Evolutionary conservation across 2,888 invertebrate genomes (phyloP).

Genomic region (Belgica antarctica): DNA sequence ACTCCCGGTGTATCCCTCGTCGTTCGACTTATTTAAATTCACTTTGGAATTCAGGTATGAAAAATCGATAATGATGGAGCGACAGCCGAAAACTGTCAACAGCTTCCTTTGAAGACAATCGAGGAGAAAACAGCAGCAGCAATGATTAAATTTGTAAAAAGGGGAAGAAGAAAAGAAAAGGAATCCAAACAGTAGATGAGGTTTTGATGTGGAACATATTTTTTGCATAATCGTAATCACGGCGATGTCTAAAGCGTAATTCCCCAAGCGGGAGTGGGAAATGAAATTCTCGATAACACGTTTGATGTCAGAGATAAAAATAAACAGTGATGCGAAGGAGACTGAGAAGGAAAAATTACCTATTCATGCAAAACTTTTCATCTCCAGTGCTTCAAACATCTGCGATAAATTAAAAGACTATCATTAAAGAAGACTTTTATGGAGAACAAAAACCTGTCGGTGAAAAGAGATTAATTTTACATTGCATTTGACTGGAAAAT

Average conservation of each 20-base stretch:
- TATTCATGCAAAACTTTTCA: conserved; percentile 32
- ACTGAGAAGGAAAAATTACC: conserved; percentile 13
- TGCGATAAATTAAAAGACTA: conserved; percentile 35
- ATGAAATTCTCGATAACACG: not conserved
- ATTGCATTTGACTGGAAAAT: conserved; percentile 38
- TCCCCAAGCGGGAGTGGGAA: not conserved
- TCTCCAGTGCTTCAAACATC: not conserved
- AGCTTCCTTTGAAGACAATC: not conserved
- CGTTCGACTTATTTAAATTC: not conserved
- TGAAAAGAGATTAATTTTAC: conserved; percentile 6
- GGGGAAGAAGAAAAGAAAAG: conserved; percentile 24
- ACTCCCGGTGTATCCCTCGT: not conserved
- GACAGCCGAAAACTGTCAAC: conserved; percentile 11
- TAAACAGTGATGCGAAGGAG: not conserved
- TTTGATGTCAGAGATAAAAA: not conserved
- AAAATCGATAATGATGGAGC: conserved; percentile 31
- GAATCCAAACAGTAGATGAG: conserved; percentile 20
- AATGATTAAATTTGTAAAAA: conserved; percentile 28
- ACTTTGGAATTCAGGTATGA: not conserved
- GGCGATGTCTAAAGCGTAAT: not conserved
- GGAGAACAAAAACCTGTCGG: not conserved
- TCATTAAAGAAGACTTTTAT: conserved; percentile 11
- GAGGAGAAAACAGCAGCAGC: not conserved
- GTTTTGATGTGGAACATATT: conserved; percentile 25
- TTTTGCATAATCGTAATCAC: conserved; percentile 23